phyloP scores from a whole-genome alignment of 2,113 vertebrate genomes.

The Aythya baeri region DNA sequence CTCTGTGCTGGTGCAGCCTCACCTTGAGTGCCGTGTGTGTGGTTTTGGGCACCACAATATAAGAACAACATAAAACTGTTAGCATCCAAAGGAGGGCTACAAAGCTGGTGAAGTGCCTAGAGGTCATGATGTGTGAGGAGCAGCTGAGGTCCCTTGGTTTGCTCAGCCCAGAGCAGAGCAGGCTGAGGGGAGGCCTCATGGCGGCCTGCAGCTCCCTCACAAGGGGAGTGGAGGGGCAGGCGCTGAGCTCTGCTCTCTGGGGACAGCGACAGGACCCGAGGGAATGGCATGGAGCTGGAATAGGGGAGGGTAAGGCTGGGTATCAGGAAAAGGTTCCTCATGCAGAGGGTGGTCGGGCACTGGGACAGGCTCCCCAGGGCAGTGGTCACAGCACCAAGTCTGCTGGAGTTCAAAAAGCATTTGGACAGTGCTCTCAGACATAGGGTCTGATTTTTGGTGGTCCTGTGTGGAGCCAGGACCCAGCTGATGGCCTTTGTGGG shows the following conservation, averaged over 20 bases:
- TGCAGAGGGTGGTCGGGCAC: not conserved
- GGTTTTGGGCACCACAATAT: not conserved
- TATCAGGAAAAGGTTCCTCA: not conserved
- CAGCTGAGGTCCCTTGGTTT: not conserved
- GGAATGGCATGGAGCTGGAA: not conserved
- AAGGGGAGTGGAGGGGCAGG: no score
- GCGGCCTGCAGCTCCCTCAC: not conserved
- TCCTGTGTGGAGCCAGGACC: not conserved
- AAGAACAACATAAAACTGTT: not conserved
- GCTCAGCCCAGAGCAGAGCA: not conserved
- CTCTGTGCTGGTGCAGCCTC: not conserved
- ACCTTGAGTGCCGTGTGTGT: not conserved
- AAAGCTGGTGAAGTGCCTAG: not conserved
- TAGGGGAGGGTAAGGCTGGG: not conserved
- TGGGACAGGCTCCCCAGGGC: not conserved
- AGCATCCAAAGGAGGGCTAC: not conserved
- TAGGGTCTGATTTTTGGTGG: not conserved
- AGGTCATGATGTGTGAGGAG: not conserved
- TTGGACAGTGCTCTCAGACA: not conserved
- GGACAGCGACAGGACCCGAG: no score
- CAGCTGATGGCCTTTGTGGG: not conserved
- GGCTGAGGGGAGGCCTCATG: not conserved
- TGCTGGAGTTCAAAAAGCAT: not conserved
- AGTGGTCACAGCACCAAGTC: not conserved
- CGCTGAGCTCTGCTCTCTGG: no score